Evolutionary conservation across 2,888 invertebrate species (phyloP).

Genomic region (Gibbula magus): DNA sequence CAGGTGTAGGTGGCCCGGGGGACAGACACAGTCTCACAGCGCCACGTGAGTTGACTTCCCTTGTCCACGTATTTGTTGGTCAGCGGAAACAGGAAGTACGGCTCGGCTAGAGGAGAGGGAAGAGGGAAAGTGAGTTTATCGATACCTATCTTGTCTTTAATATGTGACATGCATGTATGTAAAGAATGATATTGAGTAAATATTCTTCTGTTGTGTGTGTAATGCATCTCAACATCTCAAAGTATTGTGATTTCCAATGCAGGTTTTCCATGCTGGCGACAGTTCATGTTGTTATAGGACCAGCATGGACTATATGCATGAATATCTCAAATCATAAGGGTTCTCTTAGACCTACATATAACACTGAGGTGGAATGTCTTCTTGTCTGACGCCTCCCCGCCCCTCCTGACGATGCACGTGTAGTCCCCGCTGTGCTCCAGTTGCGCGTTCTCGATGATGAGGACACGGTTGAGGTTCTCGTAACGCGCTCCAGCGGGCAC

Average conservation of each 20-base stretch:
- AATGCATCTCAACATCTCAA: no score
- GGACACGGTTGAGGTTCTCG: slow-evolving; percentile 88
- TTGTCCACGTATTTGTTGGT: slow-evolving; percentile 66
- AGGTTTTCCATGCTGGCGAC: no score
- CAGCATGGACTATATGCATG: no score
- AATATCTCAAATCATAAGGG: not conserved
- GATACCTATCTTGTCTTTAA: no score
- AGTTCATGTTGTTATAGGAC: no score
- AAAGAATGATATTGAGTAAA: no score
- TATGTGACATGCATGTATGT: no score
- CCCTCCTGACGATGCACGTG: slow-evolving; percentile 82
- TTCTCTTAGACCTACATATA: not conserved
- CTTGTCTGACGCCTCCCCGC: slow-evolving; percentile 28
- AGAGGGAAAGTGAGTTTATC: no score
- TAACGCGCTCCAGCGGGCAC: slow-evolving; percentile 85
- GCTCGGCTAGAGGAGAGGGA: slow-evolving; percentile 61
- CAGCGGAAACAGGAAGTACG: slow-evolving; percentile 67
- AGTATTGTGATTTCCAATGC: no score
- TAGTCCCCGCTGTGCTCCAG: slow-evolving; percentile 96
- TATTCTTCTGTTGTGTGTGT: no score
- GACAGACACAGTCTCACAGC: slow-evolving; percentile 64
- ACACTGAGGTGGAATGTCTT: slow-evolving; percentile 42
- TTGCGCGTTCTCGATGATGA: slow-evolving; percentile 89
- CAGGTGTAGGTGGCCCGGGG: slow-evolving; percentile 63
- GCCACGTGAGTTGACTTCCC: slow-evolving; percentile 59